Percentiles rank a stretch among this genome's conserved stretches.
Evolutionary conservation across 1,140 invertebrate genomes (phyloP).

Genomic region (Heliconius melpomene): DNA sequence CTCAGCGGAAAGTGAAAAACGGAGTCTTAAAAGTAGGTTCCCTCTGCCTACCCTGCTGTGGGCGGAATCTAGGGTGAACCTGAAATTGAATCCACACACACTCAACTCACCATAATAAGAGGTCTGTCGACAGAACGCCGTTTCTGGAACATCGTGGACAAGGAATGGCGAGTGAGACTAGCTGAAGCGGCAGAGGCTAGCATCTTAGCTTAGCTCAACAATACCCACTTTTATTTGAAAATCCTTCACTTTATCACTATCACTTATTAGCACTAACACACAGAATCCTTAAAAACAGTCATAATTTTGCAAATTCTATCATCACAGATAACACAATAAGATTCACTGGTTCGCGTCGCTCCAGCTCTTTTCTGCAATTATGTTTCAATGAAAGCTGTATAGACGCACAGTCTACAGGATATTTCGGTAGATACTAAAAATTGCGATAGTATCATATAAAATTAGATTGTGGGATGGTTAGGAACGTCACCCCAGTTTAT

Average conservation of each 20-base stretch:
- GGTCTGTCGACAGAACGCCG: conserved; percentile 50
- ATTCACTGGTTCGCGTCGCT: background rate
- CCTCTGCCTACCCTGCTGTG: too few species aligned
- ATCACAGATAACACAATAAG: background rate
- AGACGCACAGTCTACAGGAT: conserved; percentile 25
- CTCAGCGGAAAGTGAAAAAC: too few species aligned
- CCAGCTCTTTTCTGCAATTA: conserved; percentile 23
- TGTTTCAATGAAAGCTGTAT: conserved; percentile 22
- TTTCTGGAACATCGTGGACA: conserved; percentile 62
- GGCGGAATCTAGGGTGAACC: too few species aligned
- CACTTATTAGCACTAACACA: conserved; percentile 12
- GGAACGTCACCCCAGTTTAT: conserved; percentile 19
- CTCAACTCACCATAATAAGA: conserved; percentile 45
- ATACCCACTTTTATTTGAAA: background rate
- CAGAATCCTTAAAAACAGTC: background rate
- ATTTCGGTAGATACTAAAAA: conserved; percentile 33
- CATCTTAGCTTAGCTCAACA: conserved; percentile 39
- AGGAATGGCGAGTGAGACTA: conserved; percentile 57
- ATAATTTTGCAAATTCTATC: background rate
- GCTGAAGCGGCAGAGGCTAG: conserved; percentile 59
- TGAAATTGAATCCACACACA: background rate
- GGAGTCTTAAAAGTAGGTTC: too few species aligned
- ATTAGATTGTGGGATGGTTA: conserved; percentile 33
- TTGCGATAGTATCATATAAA: conserved; percentile 32
- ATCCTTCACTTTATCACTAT: background rate